phyloP scores from a whole-genome alignment of 2,888 invertebrate species.

The Megalurothrips usitatus region DNA sequence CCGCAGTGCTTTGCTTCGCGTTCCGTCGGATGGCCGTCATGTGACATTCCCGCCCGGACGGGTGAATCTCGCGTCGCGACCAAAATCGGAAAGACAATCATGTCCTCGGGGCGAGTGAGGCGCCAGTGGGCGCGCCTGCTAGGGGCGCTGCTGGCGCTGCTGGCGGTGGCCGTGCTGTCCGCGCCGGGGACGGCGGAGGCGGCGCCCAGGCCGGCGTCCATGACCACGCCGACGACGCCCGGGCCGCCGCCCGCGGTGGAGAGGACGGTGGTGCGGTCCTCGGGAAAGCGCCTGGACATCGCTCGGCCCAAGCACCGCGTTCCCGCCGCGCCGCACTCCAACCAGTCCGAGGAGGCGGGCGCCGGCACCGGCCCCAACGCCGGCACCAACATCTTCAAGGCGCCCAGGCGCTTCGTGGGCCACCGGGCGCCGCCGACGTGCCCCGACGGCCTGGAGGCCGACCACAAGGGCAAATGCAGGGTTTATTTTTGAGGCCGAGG shows the following conservation, averaged over 20 bases:
- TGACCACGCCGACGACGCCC: neutral
- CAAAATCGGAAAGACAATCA: no score
- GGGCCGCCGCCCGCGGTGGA: neutral
- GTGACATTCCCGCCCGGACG: no score
- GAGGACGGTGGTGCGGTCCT: neutral
- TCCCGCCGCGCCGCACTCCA: no score
- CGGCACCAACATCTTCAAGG: neutral
- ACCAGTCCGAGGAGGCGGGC: neutral
- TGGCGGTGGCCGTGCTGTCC: neutral
- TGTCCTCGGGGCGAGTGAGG: neutral
- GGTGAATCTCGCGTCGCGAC: no score
- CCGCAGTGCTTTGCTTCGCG: neutral
- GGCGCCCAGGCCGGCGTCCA: neutral
- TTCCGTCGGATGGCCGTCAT: no score
- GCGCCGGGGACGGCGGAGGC: neutral
- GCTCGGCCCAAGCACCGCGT: neutral
- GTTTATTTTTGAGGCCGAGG: neutral
- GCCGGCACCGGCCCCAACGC: neutral
- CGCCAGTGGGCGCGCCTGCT: neutral
- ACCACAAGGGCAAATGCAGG: conserved; percentile 23
- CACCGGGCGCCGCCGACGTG: neutral
- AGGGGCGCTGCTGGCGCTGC: neutral
- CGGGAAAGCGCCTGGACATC: neutral
- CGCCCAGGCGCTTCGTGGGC: neutral
- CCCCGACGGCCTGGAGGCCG: neutral